Percentiles rank a stretch among this genome's conserved stretches.
These are phyloP conservation scores for Nephrotoma flavescens DNA, from an alignment of 2,888 invertebrate genomes.

Conservation along the genomic window DNA sequence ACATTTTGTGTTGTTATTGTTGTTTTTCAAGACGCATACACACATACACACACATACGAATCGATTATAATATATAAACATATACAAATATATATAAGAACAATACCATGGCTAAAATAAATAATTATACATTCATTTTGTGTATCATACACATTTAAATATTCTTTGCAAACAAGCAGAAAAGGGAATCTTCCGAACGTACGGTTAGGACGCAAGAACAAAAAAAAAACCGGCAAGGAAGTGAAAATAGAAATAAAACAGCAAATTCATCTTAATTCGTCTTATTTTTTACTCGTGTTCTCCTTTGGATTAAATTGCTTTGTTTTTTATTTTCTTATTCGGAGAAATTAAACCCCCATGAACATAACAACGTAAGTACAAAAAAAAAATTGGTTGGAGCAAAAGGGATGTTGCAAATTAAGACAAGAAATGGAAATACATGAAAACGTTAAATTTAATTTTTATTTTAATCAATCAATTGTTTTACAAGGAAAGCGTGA, in stretches of 20 bases:
- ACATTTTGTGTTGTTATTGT: not conserved
- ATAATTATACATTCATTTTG: not conserved
- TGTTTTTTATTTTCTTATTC: not conserved
- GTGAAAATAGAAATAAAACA: not conserved
- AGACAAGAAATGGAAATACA: not conserved
- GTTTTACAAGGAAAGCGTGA: not conserved
- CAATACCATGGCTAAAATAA: not conserved
- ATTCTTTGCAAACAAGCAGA: not conserved
- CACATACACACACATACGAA: not conserved
- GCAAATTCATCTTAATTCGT: not conserved
- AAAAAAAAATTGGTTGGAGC: not conserved
- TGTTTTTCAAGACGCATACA: not conserved
- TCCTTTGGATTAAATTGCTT: not conserved
- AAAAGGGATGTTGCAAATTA: not conserved
- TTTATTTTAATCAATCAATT: not conserved
- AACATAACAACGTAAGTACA: not conserved
- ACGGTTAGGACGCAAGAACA: not conserved
- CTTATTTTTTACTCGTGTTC: not conserved
- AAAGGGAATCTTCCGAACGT: not conserved
- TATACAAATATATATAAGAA: not conserved
- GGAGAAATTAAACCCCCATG: not conserved
- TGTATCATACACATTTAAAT: not conserved
- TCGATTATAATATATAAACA: not conserved
- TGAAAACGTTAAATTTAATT: not conserved
- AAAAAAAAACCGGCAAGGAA: not conserved